These are phyloP conservation scores for Penaeus vannamei DNA, from an alignment of 1,140 invertebrate genomes.

Conservation along the genomic window DNA sequence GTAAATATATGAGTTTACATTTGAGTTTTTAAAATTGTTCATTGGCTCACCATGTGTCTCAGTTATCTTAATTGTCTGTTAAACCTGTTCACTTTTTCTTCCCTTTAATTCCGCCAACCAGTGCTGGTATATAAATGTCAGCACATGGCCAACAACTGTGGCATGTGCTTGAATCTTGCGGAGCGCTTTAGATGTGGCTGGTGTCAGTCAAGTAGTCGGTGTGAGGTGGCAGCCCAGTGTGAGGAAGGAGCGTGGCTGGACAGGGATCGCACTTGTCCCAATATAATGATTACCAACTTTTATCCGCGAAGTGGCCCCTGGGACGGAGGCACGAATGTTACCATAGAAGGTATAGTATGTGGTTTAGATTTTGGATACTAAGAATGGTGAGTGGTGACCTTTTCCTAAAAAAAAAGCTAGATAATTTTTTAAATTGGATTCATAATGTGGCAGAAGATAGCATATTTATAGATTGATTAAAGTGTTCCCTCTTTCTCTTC, in stretches of 20 bases:
- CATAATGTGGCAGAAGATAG: background rate
- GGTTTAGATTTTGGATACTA: background rate
- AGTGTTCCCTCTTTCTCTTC: slow-evolving; percentile 19
- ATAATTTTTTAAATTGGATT: no score
- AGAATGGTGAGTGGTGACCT: no score
- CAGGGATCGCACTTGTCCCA: slow-evolving; percentile 91
- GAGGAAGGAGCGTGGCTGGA: slow-evolving; percentile 88
- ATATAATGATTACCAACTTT: slow-evolving; percentile 76
- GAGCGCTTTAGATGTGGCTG: slow-evolving; percentile 94
- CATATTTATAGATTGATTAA: slow-evolving; percentile 10
- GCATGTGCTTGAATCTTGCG: slow-evolving; percentile 90
- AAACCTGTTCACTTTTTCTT: background rate
- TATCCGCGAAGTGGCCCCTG: slow-evolving; percentile 75
- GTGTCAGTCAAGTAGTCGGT: slow-evolving; percentile 92
- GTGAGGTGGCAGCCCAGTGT: slow-evolving; percentile 93
- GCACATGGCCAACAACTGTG: slow-evolving; percentile 96
- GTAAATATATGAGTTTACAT: no score
- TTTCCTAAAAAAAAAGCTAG: no score
- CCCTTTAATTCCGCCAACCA: slow-evolving; percentile 71
- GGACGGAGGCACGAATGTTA: slow-evolving; percentile 93
- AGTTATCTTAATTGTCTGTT: background rate
- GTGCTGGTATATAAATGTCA: slow-evolving; percentile 91
- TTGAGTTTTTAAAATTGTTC: no score
- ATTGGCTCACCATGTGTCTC: no score
- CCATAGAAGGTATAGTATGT: slow-evolving; percentile 79